Conservation (phyloP, 2,797 vertebrate species). For the Channa striata region DNA sequence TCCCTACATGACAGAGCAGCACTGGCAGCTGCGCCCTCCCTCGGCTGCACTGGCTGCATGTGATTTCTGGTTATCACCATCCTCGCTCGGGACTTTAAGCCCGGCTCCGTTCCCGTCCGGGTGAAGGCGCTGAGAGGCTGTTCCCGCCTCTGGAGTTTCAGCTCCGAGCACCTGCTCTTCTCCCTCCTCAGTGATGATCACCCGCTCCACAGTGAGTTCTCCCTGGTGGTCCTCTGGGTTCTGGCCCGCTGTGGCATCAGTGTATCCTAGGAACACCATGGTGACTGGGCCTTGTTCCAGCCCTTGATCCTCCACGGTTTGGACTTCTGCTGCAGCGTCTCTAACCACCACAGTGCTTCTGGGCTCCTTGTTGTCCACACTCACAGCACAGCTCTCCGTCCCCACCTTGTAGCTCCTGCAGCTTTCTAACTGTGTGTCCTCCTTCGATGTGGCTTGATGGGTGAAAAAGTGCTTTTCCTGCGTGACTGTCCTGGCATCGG, state of each 20-base stretch:
- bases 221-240: slow-evolving; percentile 42
- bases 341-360: slow-evolving; percentile 5
- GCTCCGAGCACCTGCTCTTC: slow-evolving; percentile 62
- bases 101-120: slow-evolving; percentile 49
- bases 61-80: slow-evolving; percentile 20
- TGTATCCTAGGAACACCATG: slow-evolving; percentile 81
- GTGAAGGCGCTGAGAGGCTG: slow-evolving; percentile 56
- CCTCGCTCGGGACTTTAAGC: slow-evolving; percentile 35
- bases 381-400: slow-evolving; percentile 15
- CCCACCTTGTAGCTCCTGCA: slow-evolving; percentile 6
- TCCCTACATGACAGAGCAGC: slow-evolving; percentile 82
- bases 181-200: slow-evolving; percentile 77
- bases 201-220: slow-evolving; percentile 75
- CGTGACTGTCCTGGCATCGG: not conserved
- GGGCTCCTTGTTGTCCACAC: slow-evolving; percentile 12
- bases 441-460: slow-evolving; percentile 3
- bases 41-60: slow-evolving; percentile 23
- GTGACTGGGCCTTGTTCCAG: slow-evolving; percentile 71
- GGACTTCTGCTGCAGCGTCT: slow-evolving; percentile 28
- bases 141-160: slow-evolving; percentile 6
- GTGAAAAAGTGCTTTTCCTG: slow-evolving; percentile 13
- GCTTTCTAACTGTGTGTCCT: slow-evolving; percentile 3
- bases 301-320: slow-evolving; percentile 30
- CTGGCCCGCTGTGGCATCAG: slow-evolving; percentile 44
- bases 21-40: slow-evolving; percentile 69